Base-by-base conservation (phyloP, 1,140 invertebrate genomes). In the Aleiodes sp. region DNA sequence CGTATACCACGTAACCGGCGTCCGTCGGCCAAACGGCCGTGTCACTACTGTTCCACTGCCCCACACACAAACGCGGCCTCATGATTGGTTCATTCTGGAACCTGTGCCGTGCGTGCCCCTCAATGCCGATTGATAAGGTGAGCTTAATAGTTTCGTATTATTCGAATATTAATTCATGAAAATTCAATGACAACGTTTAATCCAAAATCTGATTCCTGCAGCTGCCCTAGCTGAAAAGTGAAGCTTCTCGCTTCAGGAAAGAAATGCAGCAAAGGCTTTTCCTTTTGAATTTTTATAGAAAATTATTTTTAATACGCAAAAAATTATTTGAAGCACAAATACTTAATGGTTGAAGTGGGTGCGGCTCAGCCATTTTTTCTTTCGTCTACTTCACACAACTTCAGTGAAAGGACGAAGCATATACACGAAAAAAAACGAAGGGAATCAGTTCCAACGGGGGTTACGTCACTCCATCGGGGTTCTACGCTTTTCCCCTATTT, bases 71-170 rank as follows among this genome's bases (percentile, higher is more conserved):
- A 31, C 75, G 75, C 82, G 82, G 82, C 87, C 89, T 88, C 87
- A 96, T 96, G 94, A 95, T 96, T 89, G 94, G 94, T 87, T 95
- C 94, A 90, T 95, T 96, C 89, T 95, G 94, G 93, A 96, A 95
- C 88, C 88, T 96, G 87, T 96, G 94, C 88, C 92, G 94, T 88
- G 93, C 94, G 88, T 96, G 94, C 88, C 94, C 94, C 84, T 94
- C 94, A 86, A 94, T 95, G 93, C 94, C 94, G 82, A 93, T 95
- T 83, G 94, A 95, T 88, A 96, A 96, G 94, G 94, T 96, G 89
- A 90, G 83, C 10, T 28, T 68, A 9, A 21, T 12, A 1, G 6
- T 28, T 46, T 65, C 2, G 16, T 19, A 14, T 14, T 52, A 24
- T 24, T 52, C 3, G n/a, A n/a, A n/a, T 4, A 33, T 7, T 7